Base-by-base conservation (phyloP, 1,140 invertebrate species). In the Calliopsis andreniformis region DNA sequence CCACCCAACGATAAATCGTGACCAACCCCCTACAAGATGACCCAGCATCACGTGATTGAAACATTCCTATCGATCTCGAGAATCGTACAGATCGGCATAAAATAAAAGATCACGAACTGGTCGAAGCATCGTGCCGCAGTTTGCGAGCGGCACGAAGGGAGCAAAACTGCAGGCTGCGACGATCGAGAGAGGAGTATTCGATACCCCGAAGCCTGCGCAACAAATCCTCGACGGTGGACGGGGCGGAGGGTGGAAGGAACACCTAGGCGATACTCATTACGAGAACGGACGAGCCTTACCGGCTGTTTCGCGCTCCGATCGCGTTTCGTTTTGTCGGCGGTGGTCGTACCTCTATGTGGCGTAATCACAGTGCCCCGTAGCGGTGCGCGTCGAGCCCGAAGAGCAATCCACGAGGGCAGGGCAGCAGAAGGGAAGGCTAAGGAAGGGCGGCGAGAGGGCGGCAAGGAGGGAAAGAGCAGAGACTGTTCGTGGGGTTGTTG, bases 331-430 rank as follows among this genome's bases (percentile, higher is more conserved):
- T 89, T 88, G 86, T 89, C 87, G 88, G 89, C 86, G 84, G 78
- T 83, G 80, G 85, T 83, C 79, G 81, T 83, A 76, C 76, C 78
- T 84, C 82, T 80, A 68, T 55, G 67, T 82, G 79, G 76, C 82
- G 87, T 91, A 91, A 92, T 91, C 89, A 90, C 88, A 91, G 91
- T 91, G 91, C 90, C 90, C 89, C 83, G 61, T 87, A 89, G 90
- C 90, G 62, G 69, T 69, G 76, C 79, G 69, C 68, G 66, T 59
- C 78, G 56, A 76, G 80, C 61, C 67, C 75, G 68, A 67, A 51
- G 81, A 79, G 80, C 82, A 84, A 79, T 79, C 81, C 80, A 83
- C 61, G 62, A 72, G 67, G 78, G 77, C 63, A 80, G 82, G 83
- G 82, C 73, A 61, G 58, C 61, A 59, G 68, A 69, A 76, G 79